These are phyloP conservation scores for Antrozous pallidus DNA, from an alignment of 2,797 vertebrate species.

Conservation along the genomic window DNA sequence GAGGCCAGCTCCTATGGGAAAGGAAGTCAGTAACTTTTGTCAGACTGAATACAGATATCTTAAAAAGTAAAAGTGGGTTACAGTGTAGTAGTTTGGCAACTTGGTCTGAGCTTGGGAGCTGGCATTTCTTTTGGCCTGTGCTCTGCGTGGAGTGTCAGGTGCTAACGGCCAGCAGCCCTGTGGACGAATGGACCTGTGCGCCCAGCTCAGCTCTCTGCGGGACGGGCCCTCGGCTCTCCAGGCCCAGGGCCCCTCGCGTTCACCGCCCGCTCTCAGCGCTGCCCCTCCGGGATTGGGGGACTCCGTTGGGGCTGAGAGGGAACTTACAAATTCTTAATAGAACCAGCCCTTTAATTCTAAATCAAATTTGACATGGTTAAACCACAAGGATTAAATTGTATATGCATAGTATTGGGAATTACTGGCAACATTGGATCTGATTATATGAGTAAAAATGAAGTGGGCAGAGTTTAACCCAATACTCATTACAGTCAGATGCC, in stretches of 20 bases:
- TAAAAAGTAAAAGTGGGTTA: not conserved
- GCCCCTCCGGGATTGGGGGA: no score
- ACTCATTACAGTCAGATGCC: not conserved
- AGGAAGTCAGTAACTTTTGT: constrained; percentile 24
- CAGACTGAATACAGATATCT: not conserved
- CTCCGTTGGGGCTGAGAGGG: not conserved
- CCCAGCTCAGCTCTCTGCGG: no score
- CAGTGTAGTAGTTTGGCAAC: not conserved
- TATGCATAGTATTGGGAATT: not conserved
- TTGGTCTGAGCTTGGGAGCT: not conserved
- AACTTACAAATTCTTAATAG: not conserved
- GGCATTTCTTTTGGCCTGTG: not conserved
- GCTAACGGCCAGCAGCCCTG: not conserved
- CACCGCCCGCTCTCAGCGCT: no score
- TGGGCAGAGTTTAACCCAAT: not conserved
- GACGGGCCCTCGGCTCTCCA: no score
- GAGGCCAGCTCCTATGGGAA: not conserved
- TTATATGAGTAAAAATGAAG: not conserved
- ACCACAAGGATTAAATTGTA: not conserved
- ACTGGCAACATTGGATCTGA: not conserved
- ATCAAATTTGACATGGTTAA: not conserved
- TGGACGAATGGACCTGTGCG: no score
- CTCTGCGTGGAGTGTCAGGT: not conserved
- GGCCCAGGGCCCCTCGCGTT: no score
- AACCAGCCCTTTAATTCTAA: constrained; percentile 1